Conservation (phyloP, 2,113 vertebrate species). For the Petromus typicus region DNA sequence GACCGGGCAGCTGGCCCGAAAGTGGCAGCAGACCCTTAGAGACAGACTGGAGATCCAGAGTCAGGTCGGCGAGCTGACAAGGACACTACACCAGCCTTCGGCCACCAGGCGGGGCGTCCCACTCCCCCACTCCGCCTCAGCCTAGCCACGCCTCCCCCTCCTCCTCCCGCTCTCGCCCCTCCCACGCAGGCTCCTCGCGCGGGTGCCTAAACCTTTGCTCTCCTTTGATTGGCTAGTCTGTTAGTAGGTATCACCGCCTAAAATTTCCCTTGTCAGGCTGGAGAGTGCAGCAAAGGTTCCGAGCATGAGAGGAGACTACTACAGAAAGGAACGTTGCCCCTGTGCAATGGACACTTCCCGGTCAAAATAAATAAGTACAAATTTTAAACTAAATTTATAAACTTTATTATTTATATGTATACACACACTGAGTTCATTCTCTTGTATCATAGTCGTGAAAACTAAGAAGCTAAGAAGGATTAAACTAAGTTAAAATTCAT, state of each 20-base stretch:
- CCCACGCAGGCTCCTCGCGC: fast-evolving
- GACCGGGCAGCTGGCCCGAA: too few relatives aligned
- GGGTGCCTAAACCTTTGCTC: fast-evolving
- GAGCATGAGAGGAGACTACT: background rate
- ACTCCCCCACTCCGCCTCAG: fast-evolving
- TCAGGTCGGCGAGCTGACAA: fast-evolving
- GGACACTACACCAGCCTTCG: fast-evolving
- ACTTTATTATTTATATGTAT: background rate
- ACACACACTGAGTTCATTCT: background rate
- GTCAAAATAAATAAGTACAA: background rate
- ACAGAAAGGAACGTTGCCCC: background rate
- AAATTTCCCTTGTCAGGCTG: conserved; percentile 58
- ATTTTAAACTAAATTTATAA: background rate
- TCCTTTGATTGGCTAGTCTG: background rate
- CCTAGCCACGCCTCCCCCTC: background rate
- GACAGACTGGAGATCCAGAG: fast-evolving
- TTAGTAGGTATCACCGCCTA: conserved; percentile 26
- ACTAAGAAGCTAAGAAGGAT: background rate
- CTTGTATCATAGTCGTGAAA: background rate
- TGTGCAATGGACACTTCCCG: background rate
- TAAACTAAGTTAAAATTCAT: background rate
- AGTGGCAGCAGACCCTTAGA: fast-evolving
- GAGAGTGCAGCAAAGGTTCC: conserved; percentile 55
- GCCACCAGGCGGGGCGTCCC: fast-evolving
- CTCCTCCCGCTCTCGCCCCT: background rate